These are phyloP conservation scores for Numida meleagris DNA, from an alignment of 2,113 vertebrate species.

Conservation along the genomic window DNA sequence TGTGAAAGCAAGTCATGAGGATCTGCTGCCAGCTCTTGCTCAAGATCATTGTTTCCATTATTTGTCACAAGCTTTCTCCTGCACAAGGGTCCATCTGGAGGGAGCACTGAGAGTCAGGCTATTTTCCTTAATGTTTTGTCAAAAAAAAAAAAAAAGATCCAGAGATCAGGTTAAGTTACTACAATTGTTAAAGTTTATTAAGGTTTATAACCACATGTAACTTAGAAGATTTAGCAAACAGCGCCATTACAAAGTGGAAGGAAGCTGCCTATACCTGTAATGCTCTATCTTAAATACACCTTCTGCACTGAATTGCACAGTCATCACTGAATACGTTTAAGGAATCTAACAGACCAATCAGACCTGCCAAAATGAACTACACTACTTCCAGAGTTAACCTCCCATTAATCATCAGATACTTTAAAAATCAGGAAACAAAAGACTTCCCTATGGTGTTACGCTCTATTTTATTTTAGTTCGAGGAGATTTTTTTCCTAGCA, in stretches of 20 bases:
- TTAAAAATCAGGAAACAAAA: background rate
- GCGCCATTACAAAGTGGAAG: background rate
- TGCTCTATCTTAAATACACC: background rate
- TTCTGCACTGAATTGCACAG: background rate
- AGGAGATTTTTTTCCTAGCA: background rate
- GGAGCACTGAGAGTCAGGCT: background rate
- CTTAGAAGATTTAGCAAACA: background rate
- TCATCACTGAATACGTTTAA: background rate
- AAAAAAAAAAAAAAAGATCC: background rate
- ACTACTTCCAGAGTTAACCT: background rate
- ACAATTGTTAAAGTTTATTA: background rate
- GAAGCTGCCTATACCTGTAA: background rate
- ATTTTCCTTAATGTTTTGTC: background rate
- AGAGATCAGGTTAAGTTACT: background rate
- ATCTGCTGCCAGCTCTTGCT: background rate
- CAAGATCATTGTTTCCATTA: background rate
- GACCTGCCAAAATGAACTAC: background rate
- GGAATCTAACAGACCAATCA: background rate
- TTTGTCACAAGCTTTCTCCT: background rate
- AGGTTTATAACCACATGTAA: background rate
- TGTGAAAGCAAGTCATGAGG: background rate
- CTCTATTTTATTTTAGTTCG: background rate
- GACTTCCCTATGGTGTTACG: background rate
- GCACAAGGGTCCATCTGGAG: background rate
- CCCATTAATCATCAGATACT: background rate